Evolutionary conservation across 2,888 invertebrate genomes (phyloP), one percentile per base, ranked within the genome.

Genomic region (Coelogynopora nodosa): DNA sequence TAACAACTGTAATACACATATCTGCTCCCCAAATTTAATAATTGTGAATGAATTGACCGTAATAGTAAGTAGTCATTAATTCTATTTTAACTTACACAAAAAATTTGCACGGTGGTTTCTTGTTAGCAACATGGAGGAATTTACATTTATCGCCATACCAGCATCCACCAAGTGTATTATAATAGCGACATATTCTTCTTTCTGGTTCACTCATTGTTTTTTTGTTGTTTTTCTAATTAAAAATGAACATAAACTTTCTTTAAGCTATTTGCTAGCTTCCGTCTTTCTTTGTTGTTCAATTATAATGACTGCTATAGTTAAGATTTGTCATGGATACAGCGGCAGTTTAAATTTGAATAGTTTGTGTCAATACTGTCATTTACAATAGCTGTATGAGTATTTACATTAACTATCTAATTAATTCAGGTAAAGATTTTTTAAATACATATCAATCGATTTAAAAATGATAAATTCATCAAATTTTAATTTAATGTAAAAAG

Each of bases 61-160:
- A 13, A 49, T 13, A 49, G 18, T 18, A n/a, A n/a, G n/a, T n/a
- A n/a, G n/a, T n/a, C n/a, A n/a, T n/a, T 49, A 49, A 10, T 49
- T 10, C 5, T 10, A 49, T 49, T 49, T 49, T 49, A 82, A 82
- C 82, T 86, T 26, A 86, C 86, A 84, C 85, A 49, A 87, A 87
- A 81, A 87, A 87, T 87, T 87, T 87, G 80, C 87, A 87, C 27
- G 87, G 87, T 29, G 87, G 87, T 82, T 87, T 87, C 81, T 87
- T 86, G 74, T 87, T 87, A 13, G 74, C 26, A 27, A 87, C 49
- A 87, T 87, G 87, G 28, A 87, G 30, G 31, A 87, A 87, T 87
- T 87, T 87, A 82, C 87, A 87, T 31, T 87, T 86, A 31, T 87
- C 86, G 18, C 82, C 87, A 82, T 81, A 87, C 86, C 86, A 87